Evolutionary conservation across 2,888 invertebrate species (phyloP), one percentile per base, ranked within the genome.

Genomic region (Orthonevra nobilis): DNA sequence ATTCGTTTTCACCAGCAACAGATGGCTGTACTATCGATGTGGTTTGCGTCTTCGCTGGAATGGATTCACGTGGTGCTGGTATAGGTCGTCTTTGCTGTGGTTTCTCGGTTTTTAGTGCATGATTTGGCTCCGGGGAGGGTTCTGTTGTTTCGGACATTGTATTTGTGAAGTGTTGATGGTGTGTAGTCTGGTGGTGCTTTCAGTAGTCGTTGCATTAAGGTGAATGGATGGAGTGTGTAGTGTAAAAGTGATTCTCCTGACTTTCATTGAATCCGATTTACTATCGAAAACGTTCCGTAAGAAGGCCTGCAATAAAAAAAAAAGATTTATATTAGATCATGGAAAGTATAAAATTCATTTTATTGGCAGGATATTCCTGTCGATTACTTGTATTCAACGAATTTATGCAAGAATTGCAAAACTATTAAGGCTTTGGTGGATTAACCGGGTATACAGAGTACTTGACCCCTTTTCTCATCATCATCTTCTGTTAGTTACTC

Each of bases 101-200:
- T 46, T 42, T 64, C n/a, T 70, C 60, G 46, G 34, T 72, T 54
- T 61, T 66, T 79, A 68, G 34, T 73, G 66, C 34, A 42, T 61
- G 73, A 36, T 68, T 73, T 44, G 73, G 50, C 68, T 79, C 79
- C 56, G 73, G 56, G 14, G 73, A 79, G 36, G 66, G 73, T 72
- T 72, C 66, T 73, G 54, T 73, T 73, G 79, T 28, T 68, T 73
- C 79, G 50, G 79, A 79, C 79, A 79, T 79, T 79, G 73, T 79
- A 68, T 73, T 79, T 68, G 73, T 30, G 42, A 30, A 30, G 17
- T 79, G 17, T 38, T 42, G 38, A 28, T 48, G 72, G 54, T 26
- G 23, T 70, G 61, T 63, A 40, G 36, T 50, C 19, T 36, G 20
- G 40, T 48, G 30, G 60, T 48, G 48, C 32, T 48, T 17, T n/a